Base-by-base conservation (phyloP, 2,113 vertebrate genomes). In the Silurus meridionalis region DNA sequence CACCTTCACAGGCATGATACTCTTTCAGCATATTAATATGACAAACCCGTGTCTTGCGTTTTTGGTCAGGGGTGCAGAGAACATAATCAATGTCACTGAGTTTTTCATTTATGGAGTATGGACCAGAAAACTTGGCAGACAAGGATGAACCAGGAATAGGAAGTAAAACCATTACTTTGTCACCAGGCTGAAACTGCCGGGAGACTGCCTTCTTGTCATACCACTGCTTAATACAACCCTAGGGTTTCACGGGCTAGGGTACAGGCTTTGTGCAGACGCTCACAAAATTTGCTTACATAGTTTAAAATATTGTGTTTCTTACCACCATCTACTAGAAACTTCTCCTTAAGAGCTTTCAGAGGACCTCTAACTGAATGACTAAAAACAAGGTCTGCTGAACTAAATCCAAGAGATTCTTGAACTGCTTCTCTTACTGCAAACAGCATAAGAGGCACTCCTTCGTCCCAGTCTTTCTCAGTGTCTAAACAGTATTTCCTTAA, bases 51-150 rank as follows among this genome's bases (percentile, higher is more conserved):
- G 28, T 37, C 28, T 37, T 37, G 28, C 28, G 28, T 61, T 46
- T 79, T 5, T n/a, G 52, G 9, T 87, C 75, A 10, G 75, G 48
- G 0, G 63, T 87, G 1, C 55, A 6, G 13, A 87, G 23, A 3
- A 84, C 79, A 84, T 37, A 37, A 6, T 87, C 57, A 37, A 69
- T 60, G 4, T 80, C 77, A 14, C 77, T 74, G 4, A 84, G 4
- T 6, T 61, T 66, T 25, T 13, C 21, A 0, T 80, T 55, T 0
- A 87, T n/a, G 6, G n/a, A 10, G 37, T 80, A 84, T 52, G 75
- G n/a, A n/a, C 82, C 82, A 57, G 37, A 57, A 60, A 80, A 87
- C 8, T 23, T 71, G 6, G 46, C 66, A 64, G 23, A 64, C 63
- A 66, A 37, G 28, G 64, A 66, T 13, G 64, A n/a, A 46, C 25